Evolutionary conservation across 2,888 invertebrate genomes (phyloP).

Genomic region (Magallana nippona): DNA sequence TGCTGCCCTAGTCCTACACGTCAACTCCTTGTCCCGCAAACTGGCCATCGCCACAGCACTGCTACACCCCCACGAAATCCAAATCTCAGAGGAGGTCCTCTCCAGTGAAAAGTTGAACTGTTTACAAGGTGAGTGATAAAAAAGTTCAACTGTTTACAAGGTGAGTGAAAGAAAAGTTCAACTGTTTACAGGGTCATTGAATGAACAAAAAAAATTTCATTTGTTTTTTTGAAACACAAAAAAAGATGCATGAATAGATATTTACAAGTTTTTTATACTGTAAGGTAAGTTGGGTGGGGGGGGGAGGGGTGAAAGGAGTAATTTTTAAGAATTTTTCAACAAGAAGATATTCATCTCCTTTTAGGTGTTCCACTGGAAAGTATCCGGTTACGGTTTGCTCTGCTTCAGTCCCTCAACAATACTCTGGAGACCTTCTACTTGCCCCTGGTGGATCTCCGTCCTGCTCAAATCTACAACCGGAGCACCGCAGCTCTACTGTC

Average conservation of each 20-base stretch:
- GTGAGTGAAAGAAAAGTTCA: too few species aligned
- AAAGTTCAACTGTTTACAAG: neutral
- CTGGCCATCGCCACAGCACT: constrained; percentile 74
- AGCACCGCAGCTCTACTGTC: constrained; percentile 74
- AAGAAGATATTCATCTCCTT: constrained; percentile 35
- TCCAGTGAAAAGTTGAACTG: constrained; percentile 68
- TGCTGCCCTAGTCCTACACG: constrained; percentile 70
- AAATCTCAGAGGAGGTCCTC: constrained; percentile 70
- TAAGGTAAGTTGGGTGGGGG: too few species aligned
- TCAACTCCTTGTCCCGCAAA: constrained; percentile 73
- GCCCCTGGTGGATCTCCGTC: constrained; percentile 77
- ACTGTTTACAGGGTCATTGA: neutral
- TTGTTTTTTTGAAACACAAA: neutral
- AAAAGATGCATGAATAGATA: neutral
- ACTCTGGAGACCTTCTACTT: constrained; percentile 76
- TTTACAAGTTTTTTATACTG: too few species aligned
- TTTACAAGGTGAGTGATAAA: constrained; percentile 70
- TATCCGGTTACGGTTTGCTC: constrained; percentile 74
- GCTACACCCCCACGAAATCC: constrained; percentile 78
- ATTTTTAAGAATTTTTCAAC: too few species aligned
- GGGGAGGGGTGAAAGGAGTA: too few species aligned
- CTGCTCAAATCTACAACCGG: constrained; percentile 69
- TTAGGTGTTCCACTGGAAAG: constrained; percentile 76
- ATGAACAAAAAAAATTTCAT: neutral
- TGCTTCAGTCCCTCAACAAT: constrained; percentile 77